phyloP scores from a whole-genome alignment of 2,113 vertebrate genomes.

The Siniperca knerii region DNA sequence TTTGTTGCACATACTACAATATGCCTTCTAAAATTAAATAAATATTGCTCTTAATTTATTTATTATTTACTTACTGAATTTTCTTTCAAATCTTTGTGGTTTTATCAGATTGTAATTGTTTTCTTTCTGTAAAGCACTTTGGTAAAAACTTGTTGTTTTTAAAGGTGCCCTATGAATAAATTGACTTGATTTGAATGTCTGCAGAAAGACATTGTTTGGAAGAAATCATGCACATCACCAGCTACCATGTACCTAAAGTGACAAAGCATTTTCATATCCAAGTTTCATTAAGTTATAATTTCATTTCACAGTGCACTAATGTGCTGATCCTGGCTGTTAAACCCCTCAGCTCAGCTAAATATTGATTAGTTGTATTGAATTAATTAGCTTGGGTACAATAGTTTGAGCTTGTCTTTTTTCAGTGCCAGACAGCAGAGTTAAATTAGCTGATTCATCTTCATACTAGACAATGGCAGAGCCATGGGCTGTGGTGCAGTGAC shows the following conservation, averaged over 20 bases:
- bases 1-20: neutral
- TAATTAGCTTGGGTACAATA: constrained; percentile 64
- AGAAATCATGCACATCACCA: neutral
- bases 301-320: constrained; percentile 51
- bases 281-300: constrained; percentile 46
- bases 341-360: constrained; percentile 58
- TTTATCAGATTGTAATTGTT: neutral
- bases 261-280: constrained; percentile 28
- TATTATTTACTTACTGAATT: neutral
- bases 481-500: constrained; percentile 57
- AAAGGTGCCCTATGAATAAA: neutral
- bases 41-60: neutral
- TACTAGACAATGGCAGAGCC: constrained; percentile 52
- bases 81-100: neutral
- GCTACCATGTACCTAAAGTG: constrained; percentile 5
- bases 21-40: neutral
- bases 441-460: constrained; percentile 73
- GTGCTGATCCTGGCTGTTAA: constrained; percentile 64
- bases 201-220: neutral
- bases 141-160: neutral
- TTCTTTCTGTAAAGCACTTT: neutral
- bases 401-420: constrained; percentile 31
- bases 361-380: constrained; percentile 70
- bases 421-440: constrained; percentile 49
- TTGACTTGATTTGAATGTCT: neutral